phyloP scores from a whole-genome alignment of 2,888 invertebrate species.

The Meta bourneti region DNA sequence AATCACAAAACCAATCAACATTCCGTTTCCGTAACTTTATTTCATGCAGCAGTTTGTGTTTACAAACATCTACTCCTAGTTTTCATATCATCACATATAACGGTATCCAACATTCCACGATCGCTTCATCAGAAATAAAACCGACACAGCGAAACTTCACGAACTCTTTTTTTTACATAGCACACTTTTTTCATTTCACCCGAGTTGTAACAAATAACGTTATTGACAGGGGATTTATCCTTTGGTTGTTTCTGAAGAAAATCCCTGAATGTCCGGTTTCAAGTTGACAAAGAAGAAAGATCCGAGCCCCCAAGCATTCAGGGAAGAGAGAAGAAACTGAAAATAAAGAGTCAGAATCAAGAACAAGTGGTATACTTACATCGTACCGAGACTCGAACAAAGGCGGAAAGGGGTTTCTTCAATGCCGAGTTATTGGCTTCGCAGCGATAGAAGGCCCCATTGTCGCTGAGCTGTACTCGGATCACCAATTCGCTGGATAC shows the following conservation, averaged over 20 bases:
- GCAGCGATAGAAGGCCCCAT: constrained; percentile 95
- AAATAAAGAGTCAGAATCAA: background rate
- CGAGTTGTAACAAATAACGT: constrained; percentile 19
- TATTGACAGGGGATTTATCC: constrained; percentile 28
- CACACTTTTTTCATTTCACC: too few relatives aligned
- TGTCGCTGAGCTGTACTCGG: constrained; percentile 94
- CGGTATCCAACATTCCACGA: too few relatives aligned
- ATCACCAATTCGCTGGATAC: constrained; percentile 92
- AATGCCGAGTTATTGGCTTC: constrained; percentile 95
- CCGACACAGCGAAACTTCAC: too few relatives aligned
- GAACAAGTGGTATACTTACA: constrained; percentile 86
- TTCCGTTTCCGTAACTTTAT: too few relatives aligned
- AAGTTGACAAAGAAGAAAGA: constrained; percentile 32
- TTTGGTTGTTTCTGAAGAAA: constrained; percentile 12
- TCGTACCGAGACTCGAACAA: constrained; percentile 90
- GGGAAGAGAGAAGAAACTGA: background rate
- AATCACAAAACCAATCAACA: too few relatives aligned
- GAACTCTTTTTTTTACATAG: too few relatives aligned
- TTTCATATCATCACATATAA: too few relatives aligned
- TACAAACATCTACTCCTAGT: too few relatives aligned
- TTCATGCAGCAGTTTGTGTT: too few relatives aligned
- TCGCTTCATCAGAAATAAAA: too few relatives aligned
- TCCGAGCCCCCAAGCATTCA: background rate
- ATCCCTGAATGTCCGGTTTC: constrained; percentile 27
- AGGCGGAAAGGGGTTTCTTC: constrained; percentile 90